Evolutionary conservation across 2,888 invertebrate species (phyloP).

Genomic region (Romanomermis culicivorax): DNA sequence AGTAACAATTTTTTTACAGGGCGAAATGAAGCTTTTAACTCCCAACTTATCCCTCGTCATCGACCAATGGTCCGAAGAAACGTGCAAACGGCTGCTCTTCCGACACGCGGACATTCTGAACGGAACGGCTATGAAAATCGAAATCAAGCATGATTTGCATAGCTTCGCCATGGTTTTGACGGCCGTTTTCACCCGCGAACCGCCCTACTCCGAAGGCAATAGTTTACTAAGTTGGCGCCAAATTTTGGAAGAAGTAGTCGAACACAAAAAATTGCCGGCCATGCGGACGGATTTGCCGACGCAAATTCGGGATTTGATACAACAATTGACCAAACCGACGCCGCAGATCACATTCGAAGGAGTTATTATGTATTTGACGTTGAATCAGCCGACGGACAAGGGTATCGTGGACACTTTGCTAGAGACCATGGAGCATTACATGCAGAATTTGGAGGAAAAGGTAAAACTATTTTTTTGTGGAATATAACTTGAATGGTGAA

Average conservation of each 20-base stretch:
- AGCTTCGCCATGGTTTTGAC: conserved; percentile 6
- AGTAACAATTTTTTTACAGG: too few relatives aligned
- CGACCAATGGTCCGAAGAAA: not conserved
- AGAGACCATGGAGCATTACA: conserved; percentile 26
- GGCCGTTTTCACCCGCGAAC: conserved; percentile 4
- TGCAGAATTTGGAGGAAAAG: conserved; percentile 22
- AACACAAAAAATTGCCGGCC: conserved; percentile 3
- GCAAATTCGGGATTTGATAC: conserved; percentile 11
- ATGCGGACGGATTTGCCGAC: conserved; percentile 6
- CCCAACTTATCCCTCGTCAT: not conserved
- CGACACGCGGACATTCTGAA: conserved; percentile 5
- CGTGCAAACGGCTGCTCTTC: not conserved
- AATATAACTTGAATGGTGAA: too few relatives aligned
- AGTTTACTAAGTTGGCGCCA: not conserved
- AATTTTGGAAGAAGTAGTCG: conserved; percentile 4
- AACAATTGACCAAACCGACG: not conserved
- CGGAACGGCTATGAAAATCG: not conserved
- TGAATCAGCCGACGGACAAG: conserved; percentile 19
- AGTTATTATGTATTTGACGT: conserved; percentile 19
- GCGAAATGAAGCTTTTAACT: not conserved
- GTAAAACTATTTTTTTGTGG: conserved; percentile 13
- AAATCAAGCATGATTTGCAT: conserved; percentile 7
- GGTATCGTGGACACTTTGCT: conserved; percentile 28
- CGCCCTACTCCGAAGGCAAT: not conserved
- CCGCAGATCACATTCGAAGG: conserved; percentile 20